Conservation (phyloP, 2,797 vertebrate species). For the Argya squamiceps region DNA sequence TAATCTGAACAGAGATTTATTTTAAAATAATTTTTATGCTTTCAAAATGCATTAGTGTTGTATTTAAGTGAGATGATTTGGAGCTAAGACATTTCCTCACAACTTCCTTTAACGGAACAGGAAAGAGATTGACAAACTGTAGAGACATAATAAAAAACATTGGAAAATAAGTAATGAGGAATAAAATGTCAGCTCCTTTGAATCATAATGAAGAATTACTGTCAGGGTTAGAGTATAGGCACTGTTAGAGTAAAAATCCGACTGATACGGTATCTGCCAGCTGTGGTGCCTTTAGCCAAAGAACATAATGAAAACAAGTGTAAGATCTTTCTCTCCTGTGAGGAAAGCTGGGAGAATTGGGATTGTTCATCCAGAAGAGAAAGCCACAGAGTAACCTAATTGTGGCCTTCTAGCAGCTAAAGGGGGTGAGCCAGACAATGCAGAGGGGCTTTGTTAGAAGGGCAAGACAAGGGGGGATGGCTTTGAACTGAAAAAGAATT, state of each 20-base stretch:
- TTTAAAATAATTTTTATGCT: neutral
- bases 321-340: neutral
- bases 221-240: neutral
- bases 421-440: neutral
- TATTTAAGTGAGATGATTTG: neutral
- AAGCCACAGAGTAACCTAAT: too few species aligned
- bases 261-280: neutral
- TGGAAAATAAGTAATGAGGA: neutral
- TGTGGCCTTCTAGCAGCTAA: neutral
- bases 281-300: neutral
- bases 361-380: neutral
- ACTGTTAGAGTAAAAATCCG: neutral
- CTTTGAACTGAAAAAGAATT: neutral
- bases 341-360: neutral
- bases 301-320: neutral
- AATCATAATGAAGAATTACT: neutral
- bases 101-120: neutral
- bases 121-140: neutral
- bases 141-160: neutral
- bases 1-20: neutral
- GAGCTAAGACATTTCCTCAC: neutral
- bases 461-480: neutral
- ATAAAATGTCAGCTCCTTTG: neutral
- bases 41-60: neutral
- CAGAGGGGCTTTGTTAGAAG: neutral